Evolutionary conservation across 2,888 invertebrate species (phyloP), one percentile per base, ranked within the genome.

Genomic region (Disparrhopalites patrizii): DNA sequence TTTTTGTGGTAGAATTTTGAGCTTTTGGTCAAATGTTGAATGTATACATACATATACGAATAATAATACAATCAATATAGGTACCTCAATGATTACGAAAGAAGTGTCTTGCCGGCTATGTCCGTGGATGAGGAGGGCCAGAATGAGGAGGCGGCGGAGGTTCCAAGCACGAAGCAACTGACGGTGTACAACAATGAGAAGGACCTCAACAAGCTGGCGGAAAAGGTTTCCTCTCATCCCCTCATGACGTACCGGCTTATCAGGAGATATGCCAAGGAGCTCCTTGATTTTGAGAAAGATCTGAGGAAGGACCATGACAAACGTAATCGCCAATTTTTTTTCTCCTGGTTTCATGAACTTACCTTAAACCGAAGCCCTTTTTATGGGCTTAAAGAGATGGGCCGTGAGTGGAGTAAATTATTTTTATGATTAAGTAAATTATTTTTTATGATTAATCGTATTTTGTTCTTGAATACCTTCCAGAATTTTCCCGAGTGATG

Each of bases 181-280:
- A 65, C 70, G 23, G 28, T 63, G 1, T 66, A 68, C 23, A 61
- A 67, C 30, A 47, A 57, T 10, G 64, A 67, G 4, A 54, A 63
- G 3, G 70, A 70, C 23, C 50, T 73, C 50, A 20, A 69, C 15
- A 28, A 56, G n/a, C 30, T 74, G 3, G 52, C 68, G 7, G 69
- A 71, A 40, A 55, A 51, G 36, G 66, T 70, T 8, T 69, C 75
- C 0, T 66, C 70, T 5, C 71, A 75, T 62, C 75, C 75, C 3
- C 27, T 75, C 13, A 67, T 71, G 68, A 71, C 71, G 4, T 73
- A 69, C 51, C 63, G 70, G 54, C 67, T 75, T 25, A 62, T 75
- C 23, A 51, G 72, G 25, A 68, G 75, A 62, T 71, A 70, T 64
- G 68, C 69, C 10, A 52, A 62, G 40, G 70, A 71, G 28, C 51